Conservation (phyloP, 2,888 invertebrate genomes). For the Leptinotarsa tumamoca region DNA sequence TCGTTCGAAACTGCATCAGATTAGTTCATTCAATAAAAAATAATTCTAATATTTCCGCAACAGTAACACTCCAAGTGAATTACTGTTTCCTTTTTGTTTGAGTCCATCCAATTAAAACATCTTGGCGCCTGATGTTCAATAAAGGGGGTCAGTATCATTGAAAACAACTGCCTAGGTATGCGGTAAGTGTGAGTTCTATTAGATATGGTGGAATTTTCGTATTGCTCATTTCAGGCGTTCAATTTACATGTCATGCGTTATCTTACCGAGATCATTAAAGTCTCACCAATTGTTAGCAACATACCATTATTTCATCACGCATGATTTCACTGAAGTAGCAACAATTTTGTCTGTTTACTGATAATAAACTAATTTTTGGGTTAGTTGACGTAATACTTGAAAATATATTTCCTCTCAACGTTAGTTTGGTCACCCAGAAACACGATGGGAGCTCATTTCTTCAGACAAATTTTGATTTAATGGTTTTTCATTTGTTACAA, state of each 20-base stretch:
- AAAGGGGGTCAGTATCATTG: neutral
- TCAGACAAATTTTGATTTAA: too few species aligned
- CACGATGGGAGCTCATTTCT: too few species aligned
- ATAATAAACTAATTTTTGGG: too few species aligned
- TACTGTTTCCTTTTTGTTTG: neutral
- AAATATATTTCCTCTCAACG: neutral
- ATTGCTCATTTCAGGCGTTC: neutral
- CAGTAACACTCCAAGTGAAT: too few species aligned
- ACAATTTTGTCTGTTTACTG: too few species aligned
- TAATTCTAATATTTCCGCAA: too few species aligned
- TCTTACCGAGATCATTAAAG: neutral
- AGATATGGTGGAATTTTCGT: neutral
- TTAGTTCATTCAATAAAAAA: too few species aligned
- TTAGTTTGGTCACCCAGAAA: too few species aligned
- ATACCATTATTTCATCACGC: neutral
- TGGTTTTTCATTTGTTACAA: too few species aligned
- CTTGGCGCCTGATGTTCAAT: neutral
- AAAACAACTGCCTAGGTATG: constrained; percentile 2
- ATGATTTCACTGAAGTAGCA: too few species aligned
- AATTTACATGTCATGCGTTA: neutral
- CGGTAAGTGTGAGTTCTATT: neutral
- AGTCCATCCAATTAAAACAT: neutral
- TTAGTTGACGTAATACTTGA: too few species aligned
- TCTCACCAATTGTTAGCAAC: neutral
- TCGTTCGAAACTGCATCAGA: too few species aligned